Base-by-base conservation (phyloP, 2,797 vertebrate species). In the Rachycentron canadum region DNA sequence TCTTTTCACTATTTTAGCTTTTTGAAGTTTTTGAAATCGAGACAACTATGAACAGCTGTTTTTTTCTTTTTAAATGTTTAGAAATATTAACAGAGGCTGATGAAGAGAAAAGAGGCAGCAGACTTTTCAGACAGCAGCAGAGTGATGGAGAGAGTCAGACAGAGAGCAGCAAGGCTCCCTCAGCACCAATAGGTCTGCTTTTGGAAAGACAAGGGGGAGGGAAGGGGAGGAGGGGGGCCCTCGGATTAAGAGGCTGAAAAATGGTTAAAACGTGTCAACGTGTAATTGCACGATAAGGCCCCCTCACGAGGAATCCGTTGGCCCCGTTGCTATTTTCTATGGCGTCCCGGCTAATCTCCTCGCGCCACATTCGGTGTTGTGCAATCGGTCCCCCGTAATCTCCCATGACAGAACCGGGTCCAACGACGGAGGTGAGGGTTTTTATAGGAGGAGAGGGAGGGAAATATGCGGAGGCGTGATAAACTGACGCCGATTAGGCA, bases 221-320 rank as follows among this genome's bases (percentile, higher is more conserved):
- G 57, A 23, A 19, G 69, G 32, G 67, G 65, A 40, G 69, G 67
- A 13, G 69, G 26, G 73, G 75, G 95, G 95, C 92, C 80, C 92
- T 93, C 96, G 98, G 97, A 98, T 99, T 98, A 99, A 97, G 96
- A 97, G 97, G 96, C 97, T 96, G 97, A 96, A 97, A 97, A 97
- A 97, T 96, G 96, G 96, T 97, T 97, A 96, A 92, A 97, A 97
- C 97, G 96, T 97, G 97, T 97, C 97, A 97, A 97, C 97, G 97
- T 99, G 98, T 97, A 98, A 97, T 97, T 97, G 97, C 96, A 96
- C 95, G 98, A 99, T 99, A 99, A 99, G 98, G 97, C 97, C 91
- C 90, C 96, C 97, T 99, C 97, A 95, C 95, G 96, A 98, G 98
- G 97, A 97, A 97, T 98, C 96, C 96, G 96, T 97, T 97, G 97